Evolutionary conservation across 2,797 vertebrate genomes (phyloP), one percentile per base, ranked within the genome.

Genomic region (Enteromius viviparus): DNA sequence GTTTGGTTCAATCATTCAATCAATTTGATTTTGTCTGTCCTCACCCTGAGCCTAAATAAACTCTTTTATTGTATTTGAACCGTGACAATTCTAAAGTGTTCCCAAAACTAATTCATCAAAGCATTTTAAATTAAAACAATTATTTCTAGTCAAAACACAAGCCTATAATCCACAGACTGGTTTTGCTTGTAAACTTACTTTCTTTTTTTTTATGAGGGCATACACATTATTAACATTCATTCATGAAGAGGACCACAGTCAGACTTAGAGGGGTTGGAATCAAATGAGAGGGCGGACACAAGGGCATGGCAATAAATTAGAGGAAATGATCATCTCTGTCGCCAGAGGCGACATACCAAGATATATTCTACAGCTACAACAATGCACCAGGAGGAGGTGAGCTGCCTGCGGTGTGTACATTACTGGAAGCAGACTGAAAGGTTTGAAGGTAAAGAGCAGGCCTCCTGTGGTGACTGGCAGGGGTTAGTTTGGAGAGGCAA

Each of bases 401-500:
- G 53, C 40, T 3, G 8, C 64, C 64, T 69, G 64, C 11, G 1
- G 62, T 60, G 53, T 64, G 62, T 12, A 32, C 60, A 55, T 69
- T 49, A 72, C 53, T 68, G 53, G 42, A 6, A 72, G 76, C 62
- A 40, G 51, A 62, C 23, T 70, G 62, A 74, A 78, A 55, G 60
- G 34, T 76, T 64, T 14, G 4, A 17, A 64, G 12, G 32, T 82
- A 49, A 82, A 84, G 45, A 64, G 82, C 64, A 77, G 12, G 19
- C 68, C 55, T 71, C 83, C 72, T 76, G 32, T 66, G 34, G 69
- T 21, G 69, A 72, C 60, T 19, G 17, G 55, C 69, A 34, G 42
- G 74, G 81, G 80, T 78, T 81, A 68, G 82, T 85, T 71, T 83
- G 19, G 29, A 78, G 66, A 68, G 66, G 8, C 40, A 79, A 55